Percentiles rank a stretch among this genome's conserved stretches.
Evolutionary conservation across 2,888 invertebrate species (phyloP).

Genomic region (Myopa tessellatipennis): DNA sequence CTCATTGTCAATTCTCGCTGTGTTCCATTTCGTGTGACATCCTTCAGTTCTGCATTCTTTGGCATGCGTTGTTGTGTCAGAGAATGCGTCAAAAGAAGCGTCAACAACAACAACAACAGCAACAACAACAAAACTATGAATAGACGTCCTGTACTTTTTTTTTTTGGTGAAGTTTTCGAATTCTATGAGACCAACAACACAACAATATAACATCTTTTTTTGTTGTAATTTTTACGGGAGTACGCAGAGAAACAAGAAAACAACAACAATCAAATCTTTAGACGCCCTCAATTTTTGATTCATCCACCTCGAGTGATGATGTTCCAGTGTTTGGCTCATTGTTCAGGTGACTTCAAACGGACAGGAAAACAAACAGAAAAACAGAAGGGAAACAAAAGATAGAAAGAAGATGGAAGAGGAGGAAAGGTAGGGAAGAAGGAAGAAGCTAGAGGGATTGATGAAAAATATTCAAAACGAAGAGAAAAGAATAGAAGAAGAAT

Average conservation of each 20-base stretch:
- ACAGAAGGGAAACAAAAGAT: background rate
- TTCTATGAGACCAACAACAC: background rate
- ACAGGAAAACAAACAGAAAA: slow-evolving; percentile 34
- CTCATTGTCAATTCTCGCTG: background rate
- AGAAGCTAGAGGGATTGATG: too few relatives aligned
- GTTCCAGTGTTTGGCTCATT: slow-evolving; percentile 36
- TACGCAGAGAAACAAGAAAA: background rate
- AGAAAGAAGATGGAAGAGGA: too few relatives aligned
- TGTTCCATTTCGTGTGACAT: slow-evolving; percentile 10
- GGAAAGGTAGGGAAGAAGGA: too few relatives aligned
- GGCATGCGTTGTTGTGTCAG: too few relatives aligned
- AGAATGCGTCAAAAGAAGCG: too few relatives aligned
- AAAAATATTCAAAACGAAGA: too few relatives aligned
- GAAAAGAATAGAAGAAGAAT: too few relatives aligned
- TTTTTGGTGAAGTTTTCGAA: background rate
- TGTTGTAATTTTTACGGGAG: background rate
- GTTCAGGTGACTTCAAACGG: slow-evolving; percentile 51
- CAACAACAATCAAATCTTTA: background rate
- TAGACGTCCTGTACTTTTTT: background rate
- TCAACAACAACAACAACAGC: too few relatives aligned
- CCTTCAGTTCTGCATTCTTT: slow-evolving; percentile 39
- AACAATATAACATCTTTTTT: background rate
- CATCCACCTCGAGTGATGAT: slow-evolving; percentile 47
- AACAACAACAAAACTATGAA: background rate
- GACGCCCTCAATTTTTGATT: slow-evolving; percentile 51